phyloP scores from a whole-genome alignment of 2,113 vertebrate species.

The Poicephalus meyeri region DNA sequence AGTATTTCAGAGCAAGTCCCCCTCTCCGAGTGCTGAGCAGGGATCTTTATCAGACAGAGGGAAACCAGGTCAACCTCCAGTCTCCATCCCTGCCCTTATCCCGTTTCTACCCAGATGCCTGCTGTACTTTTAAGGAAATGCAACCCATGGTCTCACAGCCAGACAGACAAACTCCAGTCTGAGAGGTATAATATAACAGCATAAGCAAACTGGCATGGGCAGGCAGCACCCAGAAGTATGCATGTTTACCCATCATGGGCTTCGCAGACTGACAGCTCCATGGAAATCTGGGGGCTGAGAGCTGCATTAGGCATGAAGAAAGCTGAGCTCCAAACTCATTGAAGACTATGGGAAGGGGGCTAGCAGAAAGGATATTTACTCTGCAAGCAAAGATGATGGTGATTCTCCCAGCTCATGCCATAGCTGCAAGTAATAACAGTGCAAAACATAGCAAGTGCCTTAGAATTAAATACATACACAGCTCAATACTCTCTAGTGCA shows the following conservation, averaged over 20 bases:
- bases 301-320: not conserved
- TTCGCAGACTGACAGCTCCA: not conserved
- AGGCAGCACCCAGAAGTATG: not conserved
- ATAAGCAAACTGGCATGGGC: not conserved
- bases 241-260: not conserved
- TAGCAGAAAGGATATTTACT: not conserved
- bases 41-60: not conserved
- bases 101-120: not conserved
- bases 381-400: not conserved
- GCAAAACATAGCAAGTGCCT: not conserved
- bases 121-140: constrained; percentile 63
- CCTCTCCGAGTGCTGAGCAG: not conserved
- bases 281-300: not conserved
- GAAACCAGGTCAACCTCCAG: constrained; percentile 29
- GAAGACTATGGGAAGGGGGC: not conserved
- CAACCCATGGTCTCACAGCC: not conserved
- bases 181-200: constrained; percentile 9
- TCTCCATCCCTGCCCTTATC: not conserved
- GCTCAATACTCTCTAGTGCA: not conserved
- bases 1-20: not conserved
- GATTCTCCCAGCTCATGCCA: not conserved
- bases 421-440: not conserved
- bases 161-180: constrained; percentile 26
- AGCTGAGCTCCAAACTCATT: not conserved
- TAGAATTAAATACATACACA: not conserved